These are phyloP conservation scores for Panthera tigris DNA, from an alignment of 2,113 vertebrate genomes.

Conservation along the genomic window DNA sequence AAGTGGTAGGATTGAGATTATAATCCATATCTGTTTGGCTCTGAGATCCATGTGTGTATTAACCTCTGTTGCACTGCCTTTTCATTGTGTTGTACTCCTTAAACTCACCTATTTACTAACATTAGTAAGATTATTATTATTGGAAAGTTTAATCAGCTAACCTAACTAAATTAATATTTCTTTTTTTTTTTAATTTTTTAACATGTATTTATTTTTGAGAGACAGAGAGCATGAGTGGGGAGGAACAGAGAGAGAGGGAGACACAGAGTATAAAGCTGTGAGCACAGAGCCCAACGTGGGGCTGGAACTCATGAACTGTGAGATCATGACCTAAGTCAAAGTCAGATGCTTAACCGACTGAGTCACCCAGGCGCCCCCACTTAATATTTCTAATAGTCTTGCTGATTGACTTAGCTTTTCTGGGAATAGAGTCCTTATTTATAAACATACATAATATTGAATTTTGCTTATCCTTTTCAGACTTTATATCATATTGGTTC, in stretches of 20 bases:
- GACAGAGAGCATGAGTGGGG: too few species aligned
- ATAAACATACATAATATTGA: not conserved
- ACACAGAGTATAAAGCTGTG: too few species aligned
- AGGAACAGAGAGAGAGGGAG: too few species aligned
- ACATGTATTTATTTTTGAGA: too few species aligned
- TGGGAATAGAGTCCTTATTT: not conserved
- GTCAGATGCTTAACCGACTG: too few species aligned
- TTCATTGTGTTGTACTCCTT: not conserved
- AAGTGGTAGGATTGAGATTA: not conserved
- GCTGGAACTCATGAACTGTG: too few species aligned
- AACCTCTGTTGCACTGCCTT: too few species aligned
- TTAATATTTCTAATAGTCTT: not conserved
- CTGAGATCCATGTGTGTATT: not conserved
- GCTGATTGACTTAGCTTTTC: not conserved
- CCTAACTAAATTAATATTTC: not conserved
- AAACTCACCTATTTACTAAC: not conserved
- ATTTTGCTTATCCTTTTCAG: not conserved
- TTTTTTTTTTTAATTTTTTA: not conserved
- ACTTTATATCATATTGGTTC: not conserved
- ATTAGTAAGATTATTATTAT: not conserved
- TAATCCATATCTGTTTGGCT: not conserved
- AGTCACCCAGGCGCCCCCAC: too few species aligned
- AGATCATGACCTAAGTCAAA: too few species aligned
- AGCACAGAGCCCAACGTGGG: too few species aligned
- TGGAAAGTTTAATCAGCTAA: not conserved